phyloP scores from a whole-genome alignment of 2,113 vertebrate genomes.

The Mixornis gularis region DNA sequence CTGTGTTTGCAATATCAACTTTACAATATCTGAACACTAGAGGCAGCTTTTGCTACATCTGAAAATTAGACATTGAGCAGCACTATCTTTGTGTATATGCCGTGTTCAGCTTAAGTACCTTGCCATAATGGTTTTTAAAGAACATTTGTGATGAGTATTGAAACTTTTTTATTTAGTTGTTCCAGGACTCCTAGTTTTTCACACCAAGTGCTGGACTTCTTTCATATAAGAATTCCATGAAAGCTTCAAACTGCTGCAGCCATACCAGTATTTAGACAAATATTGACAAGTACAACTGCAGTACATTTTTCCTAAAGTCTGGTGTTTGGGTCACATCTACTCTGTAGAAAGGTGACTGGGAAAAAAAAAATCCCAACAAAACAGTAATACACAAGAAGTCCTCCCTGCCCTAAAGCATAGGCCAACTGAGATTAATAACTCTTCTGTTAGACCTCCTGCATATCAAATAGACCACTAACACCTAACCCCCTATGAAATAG shows the following conservation, averaged over 20 bases:
- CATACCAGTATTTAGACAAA: neutral
- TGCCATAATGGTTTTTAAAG: neutral
- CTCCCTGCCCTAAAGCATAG: neutral
- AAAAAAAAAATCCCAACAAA: accelerated
- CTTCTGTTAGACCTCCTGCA: neutral
- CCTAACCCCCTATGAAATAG: neutral
- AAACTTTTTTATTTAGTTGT: neutral
- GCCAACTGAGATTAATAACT: neutral
- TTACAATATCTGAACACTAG: neutral
- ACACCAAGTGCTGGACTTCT: neutral
- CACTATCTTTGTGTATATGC: neutral
- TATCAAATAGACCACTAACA: neutral
- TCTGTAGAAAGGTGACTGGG: neutral
- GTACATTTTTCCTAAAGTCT: neutral
- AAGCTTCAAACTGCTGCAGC: neutral
- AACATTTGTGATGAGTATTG: neutral
- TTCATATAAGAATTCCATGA: neutral
- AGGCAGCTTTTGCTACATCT: neutral
- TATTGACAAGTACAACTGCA: neutral
- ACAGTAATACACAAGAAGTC: neutral
- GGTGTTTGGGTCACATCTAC: neutral
- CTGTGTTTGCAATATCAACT: neutral
- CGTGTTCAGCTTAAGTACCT: neutral
- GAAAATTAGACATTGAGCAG: neutral
- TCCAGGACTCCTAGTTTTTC: neutral